phyloP scores from a whole-genome alignment of 1,140 invertebrate species.

The Drusus annulatus region DNA sequence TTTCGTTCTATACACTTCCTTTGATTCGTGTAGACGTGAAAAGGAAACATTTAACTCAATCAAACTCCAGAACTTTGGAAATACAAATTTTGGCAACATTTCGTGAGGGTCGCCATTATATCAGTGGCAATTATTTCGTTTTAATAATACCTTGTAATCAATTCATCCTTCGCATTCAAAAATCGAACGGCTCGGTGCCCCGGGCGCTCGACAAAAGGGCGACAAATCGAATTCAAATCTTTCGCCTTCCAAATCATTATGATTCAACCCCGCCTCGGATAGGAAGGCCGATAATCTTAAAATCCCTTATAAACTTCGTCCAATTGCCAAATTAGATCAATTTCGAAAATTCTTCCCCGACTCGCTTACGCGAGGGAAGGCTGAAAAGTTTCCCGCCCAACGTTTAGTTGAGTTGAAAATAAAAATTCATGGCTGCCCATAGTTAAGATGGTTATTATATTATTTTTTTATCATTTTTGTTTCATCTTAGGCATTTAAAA shows the following conservation, averaged over 20 bases:
- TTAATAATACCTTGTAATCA: not conserved
- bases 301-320: slow-evolving; percentile 6
- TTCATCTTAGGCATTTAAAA: too few species aligned
- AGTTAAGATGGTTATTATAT: too few species aligned
- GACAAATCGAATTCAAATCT: slow-evolving; percentile 4
- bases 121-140: not conserved
- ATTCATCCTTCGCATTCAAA: not conserved
- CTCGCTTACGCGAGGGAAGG: not conserved
- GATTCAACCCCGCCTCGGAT: not conserved
- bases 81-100: too few species aligned
- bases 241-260: not conserved
- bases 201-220: not conserved
- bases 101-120: not conserved
- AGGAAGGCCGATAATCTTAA: slow-evolving; percentile 11
- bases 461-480: too few species aligned
- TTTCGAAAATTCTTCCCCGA: slow-evolving; percentile 13
- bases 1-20: too few species aligned
- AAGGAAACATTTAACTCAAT: too few species aligned
- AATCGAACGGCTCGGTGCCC: not conserved
- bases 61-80: too few species aligned
- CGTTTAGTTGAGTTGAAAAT: too few species aligned
- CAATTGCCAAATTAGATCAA: slow-evolving; percentile 26
- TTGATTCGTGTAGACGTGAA: too few species aligned
- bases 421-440: too few species aligned
- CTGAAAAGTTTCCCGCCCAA: too few species aligned